Conservation (phyloP, 2,888 invertebrate genomes). For the Tachystola acroxantha region DNA sequence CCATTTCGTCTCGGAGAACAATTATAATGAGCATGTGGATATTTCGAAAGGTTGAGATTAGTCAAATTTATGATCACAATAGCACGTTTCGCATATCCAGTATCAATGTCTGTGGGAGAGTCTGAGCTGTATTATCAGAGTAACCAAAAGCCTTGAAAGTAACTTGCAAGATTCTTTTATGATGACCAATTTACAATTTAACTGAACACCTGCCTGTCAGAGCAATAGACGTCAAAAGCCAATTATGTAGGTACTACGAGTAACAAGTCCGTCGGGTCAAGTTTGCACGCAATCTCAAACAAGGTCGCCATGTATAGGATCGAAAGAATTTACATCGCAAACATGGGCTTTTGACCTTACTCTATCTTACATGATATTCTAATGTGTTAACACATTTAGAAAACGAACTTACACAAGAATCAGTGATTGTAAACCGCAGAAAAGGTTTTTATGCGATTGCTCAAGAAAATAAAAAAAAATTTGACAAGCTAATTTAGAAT, state of each 20-base stretch:
- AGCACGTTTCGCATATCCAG: constrained; percentile 6
- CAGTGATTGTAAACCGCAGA: constrained; percentile 11
- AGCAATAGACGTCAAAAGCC: constrained; percentile 18
- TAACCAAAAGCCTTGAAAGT: background rate
- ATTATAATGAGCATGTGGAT: constrained; percentile 38
- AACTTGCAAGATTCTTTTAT: background rate
- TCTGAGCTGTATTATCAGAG: background rate
- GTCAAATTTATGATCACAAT: no score
- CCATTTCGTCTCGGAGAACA: constrained; percentile 38
- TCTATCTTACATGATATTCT: background rate
- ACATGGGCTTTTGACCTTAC: constrained; percentile 9
- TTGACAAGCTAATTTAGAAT: constrained; percentile 12
- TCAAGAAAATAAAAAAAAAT: constrained; percentile 8
- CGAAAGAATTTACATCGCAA: constrained; percentile 12
- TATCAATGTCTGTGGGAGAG: background rate
- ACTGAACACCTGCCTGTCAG: constrained; percentile 15
- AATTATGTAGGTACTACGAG: constrained; percentile 15
- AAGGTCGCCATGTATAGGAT: constrained; percentile 22
- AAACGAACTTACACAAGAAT: constrained; percentile 8
- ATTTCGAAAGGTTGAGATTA: constrained; percentile 28
- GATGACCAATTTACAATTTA: constrained; percentile 3
- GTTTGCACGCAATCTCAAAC: constrained; percentile 32
- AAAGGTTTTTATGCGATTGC: constrained; percentile 8
- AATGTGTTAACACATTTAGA: constrained; percentile 4
- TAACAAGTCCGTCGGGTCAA: constrained; percentile 32